Evolutionary conservation across 2,113 vertebrate genomes (phyloP).

Genomic region (Antennarius striatus): DNA sequence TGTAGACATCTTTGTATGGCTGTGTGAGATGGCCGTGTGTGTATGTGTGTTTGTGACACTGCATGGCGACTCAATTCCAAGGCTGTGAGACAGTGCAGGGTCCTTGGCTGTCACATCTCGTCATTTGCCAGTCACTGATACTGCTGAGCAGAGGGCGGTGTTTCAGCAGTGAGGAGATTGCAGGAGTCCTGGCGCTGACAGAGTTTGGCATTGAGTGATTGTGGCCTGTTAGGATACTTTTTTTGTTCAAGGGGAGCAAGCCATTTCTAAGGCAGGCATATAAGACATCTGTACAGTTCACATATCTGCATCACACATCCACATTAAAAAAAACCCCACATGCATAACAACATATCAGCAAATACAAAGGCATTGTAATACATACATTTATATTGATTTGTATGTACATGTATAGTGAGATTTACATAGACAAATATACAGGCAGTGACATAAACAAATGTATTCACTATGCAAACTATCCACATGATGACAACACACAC

Average conservation of each 20-base stretch:
- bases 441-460: slow-evolving; percentile 23
- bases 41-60: slow-evolving; percentile 18
- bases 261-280: slow-evolving; percentile 22
- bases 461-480: slow-evolving; percentile 25
- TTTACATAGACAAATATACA: slow-evolving; percentile 1
- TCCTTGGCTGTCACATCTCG: slow-evolving; percentile 73
- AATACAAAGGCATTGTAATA: slow-evolving; percentile 1
- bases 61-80: slow-evolving; percentile 60
- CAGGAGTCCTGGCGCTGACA: slow-evolving; percentile 55
- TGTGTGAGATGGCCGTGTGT: slow-evolving; percentile 13
- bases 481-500: background rate
- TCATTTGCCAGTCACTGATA: slow-evolving; percentile 61
- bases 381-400: slow-evolving; percentile 31
- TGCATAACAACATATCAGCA: background rate
- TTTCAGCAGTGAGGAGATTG: slow-evolving; percentile 64
- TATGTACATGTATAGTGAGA: slow-evolving; percentile 7
- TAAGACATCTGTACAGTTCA: background rate
- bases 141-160: slow-evolving; percentile 61
- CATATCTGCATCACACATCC: background rate
- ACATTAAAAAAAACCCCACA: background rate
- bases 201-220: slow-evolving; percentile 51
- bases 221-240: slow-evolving; percentile 44
- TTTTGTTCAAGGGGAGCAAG: slow-evolving; percentile 44
- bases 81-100: slow-evolving; percentile 51
- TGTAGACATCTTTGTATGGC: background rate